Percentiles rank a stretch among this genome's conserved stretches.
Conservation (phyloP, 1,140 invertebrate genomes). For the Matsumurasca onukii region DNA sequence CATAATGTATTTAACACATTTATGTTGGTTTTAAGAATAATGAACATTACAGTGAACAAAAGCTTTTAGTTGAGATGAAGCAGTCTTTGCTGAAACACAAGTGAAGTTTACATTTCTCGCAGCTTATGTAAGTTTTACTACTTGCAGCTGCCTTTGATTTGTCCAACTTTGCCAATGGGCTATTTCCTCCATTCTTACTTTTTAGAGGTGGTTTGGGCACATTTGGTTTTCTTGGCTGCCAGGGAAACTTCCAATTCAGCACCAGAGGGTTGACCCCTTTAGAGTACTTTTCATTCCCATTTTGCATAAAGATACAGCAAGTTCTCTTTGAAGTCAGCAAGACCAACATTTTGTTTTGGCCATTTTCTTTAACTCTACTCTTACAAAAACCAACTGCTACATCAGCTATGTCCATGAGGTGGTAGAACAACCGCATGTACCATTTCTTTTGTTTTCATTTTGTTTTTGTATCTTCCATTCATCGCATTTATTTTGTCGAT, state of each 20-base stretch:
- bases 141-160: too few relatives aligned
- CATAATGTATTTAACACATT: too few relatives aligned
- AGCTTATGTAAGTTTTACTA: too few relatives aligned
- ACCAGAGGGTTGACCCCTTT: background rate
- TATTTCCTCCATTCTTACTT: background rate
- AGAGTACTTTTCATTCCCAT: background rate
- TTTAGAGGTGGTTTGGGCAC: background rate
- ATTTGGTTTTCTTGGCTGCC: background rate
- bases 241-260: background rate
- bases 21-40: too few relatives aligned
- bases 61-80: too few relatives aligned
- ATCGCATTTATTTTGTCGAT: constrained; percentile 45
- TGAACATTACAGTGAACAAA: too few relatives aligned
- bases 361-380: background rate
- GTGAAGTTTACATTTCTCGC: too few relatives aligned
- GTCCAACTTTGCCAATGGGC: background rate
- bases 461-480: constrained; percentile 43
- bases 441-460: constrained; percentile 38
- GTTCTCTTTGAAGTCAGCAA: background rate
- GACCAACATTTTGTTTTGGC: background rate
- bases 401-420: constrained; percentile 7
- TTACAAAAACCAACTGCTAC: background rate
- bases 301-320: background rate
- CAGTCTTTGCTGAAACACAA: too few relatives aligned
- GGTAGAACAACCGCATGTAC: constrained; percentile 31